Evolutionary conservation across 2,888 invertebrate species (phyloP).

Genomic region (Leucophora obtusa): DNA sequence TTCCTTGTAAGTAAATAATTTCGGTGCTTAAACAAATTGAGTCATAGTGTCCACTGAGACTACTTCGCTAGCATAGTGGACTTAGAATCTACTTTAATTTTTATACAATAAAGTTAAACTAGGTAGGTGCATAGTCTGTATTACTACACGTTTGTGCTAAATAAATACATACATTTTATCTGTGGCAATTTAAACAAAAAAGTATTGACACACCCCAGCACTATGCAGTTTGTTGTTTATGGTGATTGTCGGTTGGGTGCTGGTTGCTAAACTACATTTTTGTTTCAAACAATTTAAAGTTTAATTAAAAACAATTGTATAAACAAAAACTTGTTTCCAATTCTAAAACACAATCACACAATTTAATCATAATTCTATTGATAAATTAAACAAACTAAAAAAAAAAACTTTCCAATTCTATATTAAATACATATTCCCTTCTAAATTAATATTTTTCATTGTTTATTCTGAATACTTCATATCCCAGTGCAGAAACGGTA

Average conservation of each 20-base stretch:
- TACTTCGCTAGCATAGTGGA: too few species aligned
- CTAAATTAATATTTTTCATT: constrained; percentile 39
- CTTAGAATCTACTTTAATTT: too few species aligned
- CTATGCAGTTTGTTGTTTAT: not conserved
- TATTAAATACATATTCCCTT: constrained; percentile 22
- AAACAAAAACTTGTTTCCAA: constrained; percentile 43
- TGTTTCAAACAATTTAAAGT: constrained; percentile 35
- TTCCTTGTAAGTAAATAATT: too few species aligned
- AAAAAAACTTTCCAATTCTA: constrained; percentile 46
- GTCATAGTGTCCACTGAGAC: too few species aligned
- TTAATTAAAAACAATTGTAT: constrained; percentile 54
- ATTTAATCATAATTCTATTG: constrained; percentile 52
- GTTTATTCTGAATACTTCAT: constrained; percentile 33
- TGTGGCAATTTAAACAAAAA: constrained; percentile 18
- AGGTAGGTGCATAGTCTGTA: too few species aligned
- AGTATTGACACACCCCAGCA: constrained; percentile 59
- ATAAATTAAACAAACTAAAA: constrained; percentile 23
- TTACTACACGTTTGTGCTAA: not conserved
- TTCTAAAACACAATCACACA: constrained; percentile 38
- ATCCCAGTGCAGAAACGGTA: too few species aligned
- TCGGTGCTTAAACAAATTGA: too few species aligned
- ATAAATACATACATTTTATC: constrained; percentile 1
- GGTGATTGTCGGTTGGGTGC: constrained; percentile 16
- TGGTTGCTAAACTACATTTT: constrained; percentile 8
- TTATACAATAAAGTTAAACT: too few species aligned